Base-by-base conservation (phyloP, 2,888 invertebrate genomes). In the Malthinus seriepunctatus region DNA sequence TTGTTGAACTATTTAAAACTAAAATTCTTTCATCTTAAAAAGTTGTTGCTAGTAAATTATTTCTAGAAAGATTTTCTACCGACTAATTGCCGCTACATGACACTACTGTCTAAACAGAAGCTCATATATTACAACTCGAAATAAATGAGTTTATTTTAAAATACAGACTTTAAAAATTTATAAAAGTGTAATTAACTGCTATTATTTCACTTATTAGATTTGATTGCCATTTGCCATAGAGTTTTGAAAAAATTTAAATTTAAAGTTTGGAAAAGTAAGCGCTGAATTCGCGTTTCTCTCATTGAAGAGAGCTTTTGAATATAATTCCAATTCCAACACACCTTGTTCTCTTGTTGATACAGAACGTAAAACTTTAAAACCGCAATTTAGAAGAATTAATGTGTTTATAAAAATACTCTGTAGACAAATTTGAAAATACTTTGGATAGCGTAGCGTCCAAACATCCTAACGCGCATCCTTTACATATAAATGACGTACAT, bases 71-170 rank as follows among this genome's bases (percentile, higher is more conserved):
- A 73, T 74, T 72, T 73, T 72, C 72, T 71, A 73, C 69, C 72
- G 74, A 73, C 76, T 76, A 76, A 76, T 76, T 76, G 74, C 73
- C 64, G 71, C 70, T 71, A 76, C 75, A 75, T 69, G 76, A 76
- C 76, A 73, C 72, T 69, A 63, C 74, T 75, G 76, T 76, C 76
- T 73, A 76, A 76, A 76, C 74, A 76, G 68, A 69, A 73, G 71
- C 70, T 73, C 72, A 74, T 76, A 74, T 71, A 71, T 72, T 67
- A 69, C 66, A 62, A 58, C 66, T 65, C 63, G 64, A 71, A 71
- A 70, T 71, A 71, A 71, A 70, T 68, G 63, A 60, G 52, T 47
- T 37, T 37, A 31, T 57, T 61, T 53, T 57, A 61, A 60, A 60
- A 56, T 60, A 49, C 56, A 51, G 60, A 51, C 50, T 38, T 38